Base-by-base conservation (phyloP, 2,797 vertebrate species). In the Remorina albescens region DNA sequence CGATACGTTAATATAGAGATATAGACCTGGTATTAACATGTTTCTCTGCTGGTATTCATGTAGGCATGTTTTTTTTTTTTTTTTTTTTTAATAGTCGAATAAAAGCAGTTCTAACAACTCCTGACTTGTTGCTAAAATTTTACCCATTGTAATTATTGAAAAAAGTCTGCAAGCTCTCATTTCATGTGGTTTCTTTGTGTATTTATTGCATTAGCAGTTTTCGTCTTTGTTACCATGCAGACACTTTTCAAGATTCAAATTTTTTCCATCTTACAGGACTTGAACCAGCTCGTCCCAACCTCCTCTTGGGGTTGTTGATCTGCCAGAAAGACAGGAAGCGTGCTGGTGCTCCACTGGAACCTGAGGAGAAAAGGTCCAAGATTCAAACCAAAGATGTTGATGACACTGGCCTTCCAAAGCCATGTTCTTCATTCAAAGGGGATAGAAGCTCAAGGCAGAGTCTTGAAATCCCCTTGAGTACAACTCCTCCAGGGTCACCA, bases 281-380 rank as follows among this genome's bases (percentile, higher is more conserved):
- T n/a, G 98, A 99, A 86, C 95, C 96, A 28, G 96, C 95, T 30
- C 98, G 98, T 46, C 98, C 98, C 13, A 99, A 99, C 92, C 94
- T 99, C 49, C 97, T 99, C 55, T 94, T 99, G 19, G 98, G 98
- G 16, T 82, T 99, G 65, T 93, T 99, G 16, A 99, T 99, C 90
- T 99, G 98, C 88, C 98, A 99, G 80, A 99, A 99, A 73, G 94
- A 95, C 57, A 96, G 96, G 67, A 95, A 95, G 80, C 96, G 98
- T 16, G 87, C 92, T 18, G 93, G 92, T 23, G 73, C 68, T 13
- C 81, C 90, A 0, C 16, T 90, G 0, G 98, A 99, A 54, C 41
- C 58, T 13, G 97, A 99, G 16, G 97, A 99, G 67, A 99, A 98
- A 84, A 93, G 96, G 21, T 80, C 89, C 51, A 96, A 95, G 78